Conservation (phyloP, 1,140 invertebrate species). For the Trichomalopsis sarcophagae region DNA sequence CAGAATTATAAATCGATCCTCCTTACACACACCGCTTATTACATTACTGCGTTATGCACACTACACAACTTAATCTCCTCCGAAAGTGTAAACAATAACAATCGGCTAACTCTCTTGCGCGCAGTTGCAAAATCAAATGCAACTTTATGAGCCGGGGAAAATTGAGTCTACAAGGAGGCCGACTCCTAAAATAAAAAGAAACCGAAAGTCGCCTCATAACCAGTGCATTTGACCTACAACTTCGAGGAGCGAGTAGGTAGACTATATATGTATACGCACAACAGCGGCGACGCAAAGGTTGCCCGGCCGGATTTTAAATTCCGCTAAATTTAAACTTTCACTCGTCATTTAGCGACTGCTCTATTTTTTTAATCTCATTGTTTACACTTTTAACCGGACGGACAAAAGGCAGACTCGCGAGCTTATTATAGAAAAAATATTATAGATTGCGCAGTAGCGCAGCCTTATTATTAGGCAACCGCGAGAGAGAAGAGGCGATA, state of each 20-base stretch:
- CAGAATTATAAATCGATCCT: background rate
- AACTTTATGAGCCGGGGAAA: background rate
- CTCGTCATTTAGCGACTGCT: background rate
- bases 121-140: no score
- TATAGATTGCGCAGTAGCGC: background rate
- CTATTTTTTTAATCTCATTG: background rate
- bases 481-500: background rate
- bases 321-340: slow-evolving; percentile 28
- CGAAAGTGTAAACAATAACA: background rate
- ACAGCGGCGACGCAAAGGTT: background rate
- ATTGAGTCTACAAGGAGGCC: background rate
- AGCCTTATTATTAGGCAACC: background rate
- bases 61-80: background rate
- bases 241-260: background rate
- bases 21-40: background rate
- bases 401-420: background rate
- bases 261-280: background rate
- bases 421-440: background rate
- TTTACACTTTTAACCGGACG: background rate
- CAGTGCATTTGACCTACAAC: slow-evolving; percentile 27
- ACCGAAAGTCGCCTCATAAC: slow-evolving; percentile 38
- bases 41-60: background rate
- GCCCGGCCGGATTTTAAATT: background rate
- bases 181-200: slow-evolving; percentile 22
- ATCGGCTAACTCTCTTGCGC: background rate